Evolutionary conservation across 2,113 vertebrate species (phyloP).

Genomic region (Forbesichthys papilliferus): DNA sequence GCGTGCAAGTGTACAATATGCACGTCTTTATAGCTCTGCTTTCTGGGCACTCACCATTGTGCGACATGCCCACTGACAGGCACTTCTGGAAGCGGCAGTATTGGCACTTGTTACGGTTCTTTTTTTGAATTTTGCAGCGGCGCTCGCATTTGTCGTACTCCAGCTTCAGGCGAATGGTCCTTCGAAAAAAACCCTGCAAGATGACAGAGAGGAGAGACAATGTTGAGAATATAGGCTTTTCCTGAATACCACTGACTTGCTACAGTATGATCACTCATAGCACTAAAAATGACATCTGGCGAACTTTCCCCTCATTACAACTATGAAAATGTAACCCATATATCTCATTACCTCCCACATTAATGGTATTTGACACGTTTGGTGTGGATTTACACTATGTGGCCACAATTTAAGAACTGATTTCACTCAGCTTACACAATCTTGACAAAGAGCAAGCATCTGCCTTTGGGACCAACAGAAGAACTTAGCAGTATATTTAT

Average conservation of each 20-base stretch:
- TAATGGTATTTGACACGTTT: conserved; percentile 13
- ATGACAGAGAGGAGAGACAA: neutral
- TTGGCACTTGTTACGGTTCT: conserved; percentile 99
- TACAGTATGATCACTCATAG: neutral
- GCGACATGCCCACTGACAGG: conserved; percentile 97
- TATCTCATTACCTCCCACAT: conserved; percentile 6
- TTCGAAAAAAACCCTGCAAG: conserved; percentile 89
- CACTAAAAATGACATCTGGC: neutral
- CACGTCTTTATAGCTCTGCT: neutral
- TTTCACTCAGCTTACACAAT: conserved; percentile 42
- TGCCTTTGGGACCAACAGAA: conserved; percentile 3
- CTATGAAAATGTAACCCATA: neutral
- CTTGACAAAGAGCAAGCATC: conserved; percentile 35
- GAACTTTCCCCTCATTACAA: conserved; percentile 5
- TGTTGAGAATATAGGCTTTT: neutral
- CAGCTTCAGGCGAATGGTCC: conserved; percentile 94
- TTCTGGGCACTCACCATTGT: conserved; percentile 86
- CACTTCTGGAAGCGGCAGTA: conserved; percentile 99
- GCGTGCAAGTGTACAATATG: neutral
- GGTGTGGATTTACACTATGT: neutral
- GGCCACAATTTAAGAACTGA: conserved; percentile 21
- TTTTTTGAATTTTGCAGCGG: conserved; percentile 96
- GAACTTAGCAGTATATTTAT: neutral
- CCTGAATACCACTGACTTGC: neutral
- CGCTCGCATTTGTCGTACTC: conserved; percentile 91